Conservation (phyloP, 2,888 invertebrate species). For the Epinotia ramella region DNA sequence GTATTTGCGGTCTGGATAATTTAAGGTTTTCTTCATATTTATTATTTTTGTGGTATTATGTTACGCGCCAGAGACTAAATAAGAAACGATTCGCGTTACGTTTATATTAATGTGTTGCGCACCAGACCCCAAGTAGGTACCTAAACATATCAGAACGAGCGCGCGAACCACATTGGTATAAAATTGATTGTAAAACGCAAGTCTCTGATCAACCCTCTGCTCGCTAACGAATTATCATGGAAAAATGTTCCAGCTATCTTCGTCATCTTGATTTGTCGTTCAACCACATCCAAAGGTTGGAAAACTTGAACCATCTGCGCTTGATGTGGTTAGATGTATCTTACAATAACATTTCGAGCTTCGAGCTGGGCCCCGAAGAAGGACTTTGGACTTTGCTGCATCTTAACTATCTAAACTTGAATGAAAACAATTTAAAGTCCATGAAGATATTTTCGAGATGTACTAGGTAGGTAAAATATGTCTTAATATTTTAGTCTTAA, state of each 20-base stretch:
- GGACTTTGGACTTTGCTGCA: constrained; percentile 83
- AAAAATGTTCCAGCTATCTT: constrained; percentile 76
- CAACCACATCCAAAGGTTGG: constrained; percentile 84
- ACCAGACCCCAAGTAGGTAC: background rate
- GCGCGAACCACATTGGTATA: background rate
- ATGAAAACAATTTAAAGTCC: constrained; percentile 81
- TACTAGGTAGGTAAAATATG: constrained; percentile 61
- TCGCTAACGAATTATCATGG: constrained; percentile 4
- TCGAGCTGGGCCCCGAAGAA: constrained; percentile 65
- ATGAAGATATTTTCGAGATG: constrained; percentile 82
- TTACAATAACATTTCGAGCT: constrained; percentile 82
- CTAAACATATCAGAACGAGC: background rate
- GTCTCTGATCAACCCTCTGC: background rate
- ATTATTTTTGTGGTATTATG: constrained; percentile 1
- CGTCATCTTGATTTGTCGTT: constrained; percentile 85
- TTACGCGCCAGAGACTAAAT: background rate
- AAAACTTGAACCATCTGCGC: constrained; percentile 83
- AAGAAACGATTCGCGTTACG: background rate
- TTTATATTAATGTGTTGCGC: background rate
- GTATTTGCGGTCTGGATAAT: constrained; percentile 81
- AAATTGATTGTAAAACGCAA: background rate
- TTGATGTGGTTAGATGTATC: constrained; percentile 84
- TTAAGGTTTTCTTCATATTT: constrained; percentile 71
- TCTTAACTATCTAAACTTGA: constrained; percentile 82
- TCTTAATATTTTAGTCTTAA: too few relatives aligned